These are phyloP conservation scores for Rhopalosiphum padi DNA, from an alignment of 1,140 invertebrate species.

Conservation along the genomic window DNA sequence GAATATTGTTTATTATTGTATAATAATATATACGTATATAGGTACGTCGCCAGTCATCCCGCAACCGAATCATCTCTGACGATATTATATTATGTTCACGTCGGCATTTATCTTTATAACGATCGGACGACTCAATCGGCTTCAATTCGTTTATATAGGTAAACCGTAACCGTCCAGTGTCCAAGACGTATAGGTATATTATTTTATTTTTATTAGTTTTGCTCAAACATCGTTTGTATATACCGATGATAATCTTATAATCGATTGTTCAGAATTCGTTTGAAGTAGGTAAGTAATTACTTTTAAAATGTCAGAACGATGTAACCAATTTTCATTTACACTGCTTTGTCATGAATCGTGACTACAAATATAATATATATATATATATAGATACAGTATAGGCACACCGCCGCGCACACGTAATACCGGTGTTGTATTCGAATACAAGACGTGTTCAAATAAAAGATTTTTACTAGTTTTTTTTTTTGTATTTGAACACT, in stretches of 20 bases:
- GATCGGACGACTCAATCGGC: not conserved
- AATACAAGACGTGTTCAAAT: not conserved
- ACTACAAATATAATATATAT: not conserved
- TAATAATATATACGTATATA: not conserved
- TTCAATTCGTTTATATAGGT: constrained; percentile 2
- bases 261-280: constrained; percentile 15
- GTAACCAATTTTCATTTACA: not conserved
- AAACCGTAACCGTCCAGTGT: not conserved
- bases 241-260: not conserved
- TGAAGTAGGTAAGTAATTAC: not conserved
- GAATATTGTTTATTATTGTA: not conserved
- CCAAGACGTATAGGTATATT: not conserved
- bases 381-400: too few relatives aligned
- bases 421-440: not conserved
- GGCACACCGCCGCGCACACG: too few relatives aligned
- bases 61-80: not conserved
- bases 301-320: constrained; percentile 1
- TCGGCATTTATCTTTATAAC: not conserved
- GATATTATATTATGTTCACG: constrained; percentile 13
- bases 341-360: not conserved
- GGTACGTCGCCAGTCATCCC: not conserved
- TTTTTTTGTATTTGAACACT: not conserved
- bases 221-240: not conserved
- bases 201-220: constrained; percentile 10
- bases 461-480: not conserved